Conservation (phyloP, 2,797 vertebrate species). For the Microcaecilia unicolor region DNA sequence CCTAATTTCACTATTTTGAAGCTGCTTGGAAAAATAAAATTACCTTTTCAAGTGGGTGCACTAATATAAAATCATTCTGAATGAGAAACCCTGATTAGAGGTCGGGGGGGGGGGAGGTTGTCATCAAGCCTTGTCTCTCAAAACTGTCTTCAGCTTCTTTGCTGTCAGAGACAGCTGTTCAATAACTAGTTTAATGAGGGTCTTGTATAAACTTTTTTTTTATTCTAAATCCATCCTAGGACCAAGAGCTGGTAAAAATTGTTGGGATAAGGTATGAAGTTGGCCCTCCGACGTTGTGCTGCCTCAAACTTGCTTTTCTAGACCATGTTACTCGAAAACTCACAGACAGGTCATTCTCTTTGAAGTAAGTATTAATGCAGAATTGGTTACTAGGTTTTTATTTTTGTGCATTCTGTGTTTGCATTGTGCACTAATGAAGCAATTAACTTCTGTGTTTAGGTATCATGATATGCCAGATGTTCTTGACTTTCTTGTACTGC, state of each 20-base stretch:
- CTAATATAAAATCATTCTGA: too few relatives aligned
- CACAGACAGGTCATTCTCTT: conserved; percentile 82
- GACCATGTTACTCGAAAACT: conserved; percentile 82
- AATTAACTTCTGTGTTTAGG: conserved; percentile 37
- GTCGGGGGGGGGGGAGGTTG: too few relatives aligned
- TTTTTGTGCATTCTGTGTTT: not conserved
- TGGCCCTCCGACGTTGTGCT: conserved; percentile 88
- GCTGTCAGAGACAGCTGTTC: too few relatives aligned
- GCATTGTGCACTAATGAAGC: not conserved
- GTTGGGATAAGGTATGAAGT: conserved; percentile 92
- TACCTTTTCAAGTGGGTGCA: too few relatives aligned
- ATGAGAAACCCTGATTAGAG: too few relatives aligned
- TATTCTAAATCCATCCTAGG: too few relatives aligned
- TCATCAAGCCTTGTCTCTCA: too few relatives aligned
- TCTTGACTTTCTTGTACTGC: conserved; percentile 91
- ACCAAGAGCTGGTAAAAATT: conserved; percentile 97
- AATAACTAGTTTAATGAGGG: too few relatives aligned
- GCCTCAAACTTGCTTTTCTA: conserved; percentile 87
- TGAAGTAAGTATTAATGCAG: conserved; percentile 79
- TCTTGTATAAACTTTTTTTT: too few relatives aligned
- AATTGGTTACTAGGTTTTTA: not conserved
- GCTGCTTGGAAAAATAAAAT: too few relatives aligned
- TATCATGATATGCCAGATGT: conserved; percentile 98
- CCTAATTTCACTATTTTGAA: too few relatives aligned
- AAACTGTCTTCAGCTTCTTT: too few relatives aligned